phyloP scores from a whole-genome alignment of 2,888 invertebrate genomes.

The Biston betularia region DNA sequence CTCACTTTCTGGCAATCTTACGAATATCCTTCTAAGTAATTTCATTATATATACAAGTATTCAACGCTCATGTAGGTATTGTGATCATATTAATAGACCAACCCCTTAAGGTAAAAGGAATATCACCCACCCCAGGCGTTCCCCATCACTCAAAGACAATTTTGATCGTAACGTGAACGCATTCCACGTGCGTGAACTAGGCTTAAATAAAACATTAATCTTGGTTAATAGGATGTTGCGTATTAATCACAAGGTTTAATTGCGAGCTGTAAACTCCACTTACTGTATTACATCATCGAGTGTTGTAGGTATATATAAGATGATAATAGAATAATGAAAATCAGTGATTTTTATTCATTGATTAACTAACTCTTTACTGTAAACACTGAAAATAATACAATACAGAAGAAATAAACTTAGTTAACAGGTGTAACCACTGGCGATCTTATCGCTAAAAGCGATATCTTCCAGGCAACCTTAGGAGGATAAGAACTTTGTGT shows the following conservation, averaged over 20 bases:
- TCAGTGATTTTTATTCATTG: too few relatives aligned
- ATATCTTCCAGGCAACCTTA: too few relatives aligned
- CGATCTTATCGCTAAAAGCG: too few relatives aligned
- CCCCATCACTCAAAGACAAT: constrained; percentile 34
- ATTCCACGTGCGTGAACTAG: constrained; percentile 45
- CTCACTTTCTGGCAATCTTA: too few relatives aligned
- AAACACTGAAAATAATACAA: too few relatives aligned
- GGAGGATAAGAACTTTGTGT: too few relatives aligned
- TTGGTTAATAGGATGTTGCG: constrained; percentile 60
- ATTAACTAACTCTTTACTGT: too few relatives aligned
- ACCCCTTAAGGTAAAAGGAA: constrained; percentile 16
- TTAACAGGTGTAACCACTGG: too few relatives aligned
- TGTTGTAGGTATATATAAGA: too few relatives aligned
- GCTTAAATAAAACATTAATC: constrained; percentile 63
- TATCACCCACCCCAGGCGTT: constrained; percentile 15
- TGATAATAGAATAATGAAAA: too few relatives aligned
- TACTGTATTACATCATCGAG: neutral
- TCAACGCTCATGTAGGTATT: neutral
- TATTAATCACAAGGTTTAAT: constrained; percentile 25
- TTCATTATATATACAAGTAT: neutral
- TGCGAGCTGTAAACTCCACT: constrained; percentile 20
- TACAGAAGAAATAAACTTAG: too few relatives aligned
- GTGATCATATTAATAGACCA: neutral
- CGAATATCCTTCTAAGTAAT: too few relatives aligned
- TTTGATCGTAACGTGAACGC: constrained; percentile 46